These are phyloP conservation scores for Philaethria dido DNA, from an alignment of 2,888 invertebrate species.

Conservation along the genomic window DNA sequence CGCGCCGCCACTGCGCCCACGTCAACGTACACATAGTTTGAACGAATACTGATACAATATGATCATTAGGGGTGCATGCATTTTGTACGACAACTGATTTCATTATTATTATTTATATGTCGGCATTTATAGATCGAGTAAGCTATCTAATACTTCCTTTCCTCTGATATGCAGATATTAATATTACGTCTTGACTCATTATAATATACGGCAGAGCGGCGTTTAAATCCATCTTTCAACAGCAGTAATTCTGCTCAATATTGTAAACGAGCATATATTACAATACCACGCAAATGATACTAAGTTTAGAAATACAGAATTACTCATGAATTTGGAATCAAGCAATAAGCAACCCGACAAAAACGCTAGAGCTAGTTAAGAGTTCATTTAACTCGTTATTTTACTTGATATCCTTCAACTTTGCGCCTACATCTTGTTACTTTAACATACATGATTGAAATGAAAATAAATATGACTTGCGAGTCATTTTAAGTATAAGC, in stretches of 20 bases:
- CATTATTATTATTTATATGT: too few species aligned
- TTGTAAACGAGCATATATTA: background rate
- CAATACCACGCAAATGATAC: background rate
- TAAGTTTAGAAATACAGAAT: background rate
- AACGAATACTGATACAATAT: conserved; percentile 27
- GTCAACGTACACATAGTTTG: conserved; percentile 47
- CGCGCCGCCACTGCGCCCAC: conserved; percentile 67
- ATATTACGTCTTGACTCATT: background rate
- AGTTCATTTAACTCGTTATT: conserved; percentile 20
- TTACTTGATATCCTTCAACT: conserved; percentile 24
- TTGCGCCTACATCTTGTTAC: conserved; percentile 16
- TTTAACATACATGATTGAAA: conserved; percentile 9
- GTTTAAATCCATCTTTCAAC: background rate
- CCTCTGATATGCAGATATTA: background rate
- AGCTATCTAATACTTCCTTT: too few species aligned
- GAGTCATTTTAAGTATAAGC: background rate
- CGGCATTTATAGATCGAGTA: background rate
- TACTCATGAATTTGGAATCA: conserved; percentile 3
- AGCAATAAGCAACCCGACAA: conserved; percentile 3
- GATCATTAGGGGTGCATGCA: conserved; percentile 21
- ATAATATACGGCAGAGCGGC: background rate
- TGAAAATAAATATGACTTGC: conserved; percentile 1
- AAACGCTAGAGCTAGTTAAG: conserved; percentile 10
- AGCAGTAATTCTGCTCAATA: background rate
- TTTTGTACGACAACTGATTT: too few species aligned